These are phyloP conservation scores for Micropoecilia bifurca DNA, from an alignment of 2,797 vertebrate genomes.

Conservation along the genomic window DNA sequence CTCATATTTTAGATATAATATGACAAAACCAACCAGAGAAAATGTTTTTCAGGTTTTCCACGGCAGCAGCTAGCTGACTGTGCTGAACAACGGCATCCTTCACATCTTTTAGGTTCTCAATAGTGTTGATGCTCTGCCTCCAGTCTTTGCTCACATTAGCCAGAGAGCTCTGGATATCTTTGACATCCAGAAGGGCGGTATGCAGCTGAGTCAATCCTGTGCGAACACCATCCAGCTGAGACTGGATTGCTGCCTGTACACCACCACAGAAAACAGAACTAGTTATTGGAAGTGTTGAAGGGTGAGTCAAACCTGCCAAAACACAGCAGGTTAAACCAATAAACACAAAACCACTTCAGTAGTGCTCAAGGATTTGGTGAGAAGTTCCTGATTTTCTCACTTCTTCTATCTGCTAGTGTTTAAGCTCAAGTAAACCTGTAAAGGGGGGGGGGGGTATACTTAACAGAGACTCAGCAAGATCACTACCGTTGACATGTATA, in stretches of 20 bases:
- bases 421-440: background rate
- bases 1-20: background rate
- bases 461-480: background rate
- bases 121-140: conserved; percentile 97
- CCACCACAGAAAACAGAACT: background rate
- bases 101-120: conserved; percentile 94
- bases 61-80: conserved; percentile 95
- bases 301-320: background rate
- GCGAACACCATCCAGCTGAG: conserved; percentile 95
- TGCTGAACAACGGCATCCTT: conserved; percentile 97
- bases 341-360: background rate
- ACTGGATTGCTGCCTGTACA: conserved; percentile 95
- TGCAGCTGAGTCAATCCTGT: conserved; percentile 97
- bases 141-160: conserved; percentile 96
- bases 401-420: background rate
- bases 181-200: conserved; percentile 92
- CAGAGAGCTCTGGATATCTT: conserved; percentile 92
- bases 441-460: background rate
- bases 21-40: conserved; percentile 79
- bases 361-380: background rate
- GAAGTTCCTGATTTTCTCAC: background rate
- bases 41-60: conserved; percentile 99
- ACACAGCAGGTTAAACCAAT: background rate
- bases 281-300: background rate
- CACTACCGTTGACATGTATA: background rate